Percentiles rank a stretch among this genome's conserved stretches.
These are phyloP conservation scores for Tursiops truncatus DNA, from an alignment of 2,113 vertebrate species.

Conservation along the genomic window DNA sequence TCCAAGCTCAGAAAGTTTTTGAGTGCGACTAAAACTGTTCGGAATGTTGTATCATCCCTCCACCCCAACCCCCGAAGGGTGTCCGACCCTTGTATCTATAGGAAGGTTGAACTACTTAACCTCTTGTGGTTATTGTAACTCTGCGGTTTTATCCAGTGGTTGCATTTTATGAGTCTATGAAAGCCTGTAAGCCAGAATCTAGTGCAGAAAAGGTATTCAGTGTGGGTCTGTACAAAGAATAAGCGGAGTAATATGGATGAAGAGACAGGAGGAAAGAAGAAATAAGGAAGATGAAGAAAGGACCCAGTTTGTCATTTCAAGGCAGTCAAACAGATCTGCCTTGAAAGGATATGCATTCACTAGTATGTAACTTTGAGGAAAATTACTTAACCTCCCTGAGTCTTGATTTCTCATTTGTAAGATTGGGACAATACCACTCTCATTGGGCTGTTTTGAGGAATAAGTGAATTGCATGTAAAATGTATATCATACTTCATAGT, in stretches of 20 bases:
- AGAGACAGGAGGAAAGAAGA: not conserved
- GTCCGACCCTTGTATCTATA: not conserved
- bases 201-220: not conserved
- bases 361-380: not conserved
- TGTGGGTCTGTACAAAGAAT: not conserved
- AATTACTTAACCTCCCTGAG: not conserved
- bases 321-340: not conserved
- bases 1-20: not conserved
- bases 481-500: not conserved
- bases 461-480: not conserved
- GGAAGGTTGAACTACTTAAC: not conserved
- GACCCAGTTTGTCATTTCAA: not conserved
- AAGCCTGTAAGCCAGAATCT: not conserved
- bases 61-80: fast-evolving
- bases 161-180: not conserved
- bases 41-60: not conserved
- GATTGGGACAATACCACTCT: not conserved
- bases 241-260: not conserved
- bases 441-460: not conserved
- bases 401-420: not conserved
- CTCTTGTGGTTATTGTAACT: not conserved
- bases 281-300: not conserved
- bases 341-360: not conserved
- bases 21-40: not conserved
- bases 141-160: not conserved